Base-by-base conservation (phyloP, 2,113 vertebrate species). In the Microcebus jonahi region DNA sequence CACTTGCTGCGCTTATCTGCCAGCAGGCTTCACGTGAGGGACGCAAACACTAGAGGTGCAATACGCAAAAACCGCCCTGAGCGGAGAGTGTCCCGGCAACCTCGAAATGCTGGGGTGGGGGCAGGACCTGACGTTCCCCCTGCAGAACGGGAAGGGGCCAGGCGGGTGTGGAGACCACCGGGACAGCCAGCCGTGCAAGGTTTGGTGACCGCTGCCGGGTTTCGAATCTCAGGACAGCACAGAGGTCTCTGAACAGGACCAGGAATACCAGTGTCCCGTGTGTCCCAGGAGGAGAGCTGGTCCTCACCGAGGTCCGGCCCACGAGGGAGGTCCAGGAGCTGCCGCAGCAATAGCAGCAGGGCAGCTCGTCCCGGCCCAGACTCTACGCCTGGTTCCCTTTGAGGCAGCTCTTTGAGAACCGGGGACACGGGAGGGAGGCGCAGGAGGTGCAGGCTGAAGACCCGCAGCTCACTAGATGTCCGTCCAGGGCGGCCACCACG, bases 81-180 rank as follows among this genome's bases (percentile, higher is more conserved):
- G 96, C 18, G 67, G 29, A 3, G n/a, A 14, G 20, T 3, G 6
- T 7, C 50, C 34, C 2, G 3, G 20, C 13, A 12, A 45, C 21
- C 21, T n/a, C 20, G 3, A 12, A 4, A 0, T 6, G 0, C 3
- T 1, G 18, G 29, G 13, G 1, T 0, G 2, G 2, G 8, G 23
- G 20, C 2, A 11, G 23, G 27, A 14, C n/a, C 45, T 53, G 31
- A 6, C 5, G 23, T 6, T 20, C 55, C 21, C 10, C 23, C 10
- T 12, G 4, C 17, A 79, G 27, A 8, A 4, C 0, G 7, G 2
- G 0, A 1, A 15, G 75, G 31, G 27, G 67, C 59, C 8, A 57
- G 36, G 5, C 5, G 31, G 11, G 39, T 8, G 11, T 8, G 4
- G 10, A 18, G 31, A 14, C 2, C 15, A 1, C 18, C 0, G 0